Conservation (phyloP, 1,140 invertebrate species). For the Prorops nasuta region DNA sequence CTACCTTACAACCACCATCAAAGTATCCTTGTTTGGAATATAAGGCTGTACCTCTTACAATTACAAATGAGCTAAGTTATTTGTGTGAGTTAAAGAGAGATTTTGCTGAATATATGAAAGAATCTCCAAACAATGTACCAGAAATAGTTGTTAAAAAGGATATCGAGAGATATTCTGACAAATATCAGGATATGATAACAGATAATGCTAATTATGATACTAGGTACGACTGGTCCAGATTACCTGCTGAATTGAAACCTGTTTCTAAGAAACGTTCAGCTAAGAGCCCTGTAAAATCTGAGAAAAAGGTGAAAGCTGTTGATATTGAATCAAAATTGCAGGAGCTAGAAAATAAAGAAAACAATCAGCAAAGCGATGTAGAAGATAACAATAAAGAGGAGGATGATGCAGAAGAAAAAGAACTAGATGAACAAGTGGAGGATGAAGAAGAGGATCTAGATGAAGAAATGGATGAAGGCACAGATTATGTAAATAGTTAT, state of each 20-base stretch:
- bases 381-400: conserved; percentile 57
- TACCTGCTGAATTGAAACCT: conserved; percentile 60
- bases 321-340: conserved; percentile 57
- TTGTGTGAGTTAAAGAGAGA: conserved; percentile 63
- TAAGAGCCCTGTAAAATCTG: conserved; percentile 11
- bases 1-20: conserved; percentile 66
- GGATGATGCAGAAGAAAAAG: conserved; percentile 57
- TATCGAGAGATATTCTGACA: conserved; percentile 67
- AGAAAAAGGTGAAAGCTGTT: conserved; percentile 38
- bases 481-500: conserved; percentile 79
- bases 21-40: conserved; percentile 65
- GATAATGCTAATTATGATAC: conserved; percentile 48
- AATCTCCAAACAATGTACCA: conserved; percentile 56
- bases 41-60: conserved; percentile 60
- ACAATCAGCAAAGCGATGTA: conserved; percentile 46
- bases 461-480: conserved; percentile 67
- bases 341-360: conserved; percentile 63
- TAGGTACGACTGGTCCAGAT: conserved; percentile 58
- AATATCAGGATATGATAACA: conserved; percentile 57
- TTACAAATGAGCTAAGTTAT: conserved; percentile 57
- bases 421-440: conserved; percentile 42
- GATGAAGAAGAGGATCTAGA: conserved; percentile 52
- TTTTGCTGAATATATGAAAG: conserved; percentile 59
- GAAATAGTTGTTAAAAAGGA: conserved; percentile 57
- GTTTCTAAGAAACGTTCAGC: conserved; percentile 40